These are phyloP conservation scores for Leuctra nigra DNA, from an alignment of 2,888 invertebrate species.

Conservation along the genomic window DNA sequence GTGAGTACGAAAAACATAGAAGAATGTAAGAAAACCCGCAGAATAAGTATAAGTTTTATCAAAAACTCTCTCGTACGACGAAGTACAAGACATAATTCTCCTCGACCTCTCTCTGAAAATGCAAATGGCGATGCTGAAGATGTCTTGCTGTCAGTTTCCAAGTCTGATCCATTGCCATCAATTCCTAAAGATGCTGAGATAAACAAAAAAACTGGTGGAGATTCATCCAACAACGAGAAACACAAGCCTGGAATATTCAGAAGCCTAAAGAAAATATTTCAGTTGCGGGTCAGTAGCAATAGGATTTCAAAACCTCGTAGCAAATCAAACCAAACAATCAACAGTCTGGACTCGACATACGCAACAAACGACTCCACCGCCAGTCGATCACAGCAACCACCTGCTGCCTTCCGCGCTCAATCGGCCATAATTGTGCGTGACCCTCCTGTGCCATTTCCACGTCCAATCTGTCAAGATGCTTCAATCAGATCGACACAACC, in stretches of 20 bases:
- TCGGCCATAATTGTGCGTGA: neutral
- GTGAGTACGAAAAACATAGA: constrained; percentile 20
- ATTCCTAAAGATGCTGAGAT: constrained; percentile 14
- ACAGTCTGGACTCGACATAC: constrained; percentile 21
- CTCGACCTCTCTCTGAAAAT: constrained; percentile 25
- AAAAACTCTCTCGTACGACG: constrained; percentile 27
- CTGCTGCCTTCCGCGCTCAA: constrained; percentile 19
- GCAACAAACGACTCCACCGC: neutral
- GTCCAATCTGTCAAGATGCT: too few relatives aligned
- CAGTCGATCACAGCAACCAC: constrained; percentile 12
- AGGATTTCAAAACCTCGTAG: constrained; percentile 20
- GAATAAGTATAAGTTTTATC: constrained; percentile 27
- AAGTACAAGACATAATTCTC: constrained; percentile 26
- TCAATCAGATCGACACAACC: neutral
- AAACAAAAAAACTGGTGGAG: constrained; percentile 22
- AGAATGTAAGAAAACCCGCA: constrained; percentile 26
- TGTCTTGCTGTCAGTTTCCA: neutral
- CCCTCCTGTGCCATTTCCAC: neutral
- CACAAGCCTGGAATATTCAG: constrained; percentile 27
- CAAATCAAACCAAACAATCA: constrained; percentile 26
- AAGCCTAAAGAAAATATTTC: constrained; percentile 27
- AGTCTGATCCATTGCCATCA: too few relatives aligned
- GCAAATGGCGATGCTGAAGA: constrained; percentile 27
- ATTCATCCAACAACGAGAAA: constrained; percentile 11
- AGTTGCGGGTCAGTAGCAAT: constrained; percentile 20